These are phyloP conservation scores for Cebuella pygmaea DNA, from an alignment of 2,797 vertebrate species.

Conservation along the genomic window DNA sequence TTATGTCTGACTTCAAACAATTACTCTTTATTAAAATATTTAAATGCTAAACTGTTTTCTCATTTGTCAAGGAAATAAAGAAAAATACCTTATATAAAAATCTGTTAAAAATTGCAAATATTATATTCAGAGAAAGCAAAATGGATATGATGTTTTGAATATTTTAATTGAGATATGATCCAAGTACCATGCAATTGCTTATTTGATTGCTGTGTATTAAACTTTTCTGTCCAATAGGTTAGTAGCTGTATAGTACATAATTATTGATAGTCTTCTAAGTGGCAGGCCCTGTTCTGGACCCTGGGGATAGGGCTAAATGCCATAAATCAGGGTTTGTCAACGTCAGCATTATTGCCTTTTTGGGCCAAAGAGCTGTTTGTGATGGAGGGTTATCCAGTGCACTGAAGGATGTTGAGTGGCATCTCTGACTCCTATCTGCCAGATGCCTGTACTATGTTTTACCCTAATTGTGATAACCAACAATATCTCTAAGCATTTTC, in stretches of 20 bases:
- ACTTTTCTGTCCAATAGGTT: not conserved
- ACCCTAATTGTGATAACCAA: not conserved
- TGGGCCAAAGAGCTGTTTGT: not conserved
- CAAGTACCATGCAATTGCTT: not conserved
- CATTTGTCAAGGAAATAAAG: not conserved
- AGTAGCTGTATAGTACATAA: not conserved
- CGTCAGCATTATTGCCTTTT: not conserved
- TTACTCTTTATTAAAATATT: slow-evolving; percentile 28
- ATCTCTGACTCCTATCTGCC: not conserved
- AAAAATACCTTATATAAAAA: not conserved
- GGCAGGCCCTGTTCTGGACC: not conserved
- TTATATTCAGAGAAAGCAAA: not conserved
- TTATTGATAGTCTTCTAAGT: not conserved
- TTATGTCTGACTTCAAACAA: not conserved
- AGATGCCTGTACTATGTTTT: not conserved
- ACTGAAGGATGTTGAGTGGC: not conserved
- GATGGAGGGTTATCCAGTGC: not conserved
- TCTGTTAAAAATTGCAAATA: not conserved
- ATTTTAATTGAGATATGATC: not conserved
- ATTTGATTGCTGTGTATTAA: not conserved
- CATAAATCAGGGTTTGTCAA: not conserved
- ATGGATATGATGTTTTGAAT: not conserved
- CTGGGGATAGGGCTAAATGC: not conserved
- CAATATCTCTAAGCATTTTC: not conserved
- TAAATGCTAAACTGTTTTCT: slow-evolving; percentile 51